A percentile compares a stretch with the other conserved stretches of the same genome.
Conservation (phyloP, 2,888 invertebrate genomes). For the Branchellion lobata region DNA sequence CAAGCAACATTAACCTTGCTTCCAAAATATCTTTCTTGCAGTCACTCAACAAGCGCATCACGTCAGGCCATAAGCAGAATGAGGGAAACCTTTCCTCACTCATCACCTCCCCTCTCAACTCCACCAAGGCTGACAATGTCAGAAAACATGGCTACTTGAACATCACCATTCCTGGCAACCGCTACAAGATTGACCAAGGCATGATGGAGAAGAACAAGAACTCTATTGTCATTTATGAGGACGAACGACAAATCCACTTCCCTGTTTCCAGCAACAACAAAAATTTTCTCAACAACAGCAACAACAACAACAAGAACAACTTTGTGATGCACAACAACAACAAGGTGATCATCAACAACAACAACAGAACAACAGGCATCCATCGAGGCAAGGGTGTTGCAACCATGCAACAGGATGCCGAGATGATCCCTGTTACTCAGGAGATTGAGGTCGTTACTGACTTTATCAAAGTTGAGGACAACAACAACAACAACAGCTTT, state of each 20-base stretch:
- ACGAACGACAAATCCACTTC: conserved; percentile 16
- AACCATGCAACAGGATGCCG: conserved; percentile 3
- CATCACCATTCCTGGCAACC: conserved; percentile 1
- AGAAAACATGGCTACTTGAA: not conserved
- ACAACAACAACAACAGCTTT: not conserved
- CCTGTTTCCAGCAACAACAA: conserved; percentile 11
- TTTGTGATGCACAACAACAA: not conserved
- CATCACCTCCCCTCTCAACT: conserved; percentile 23
- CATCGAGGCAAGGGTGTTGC: no score
- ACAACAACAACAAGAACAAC: conserved; percentile 8
- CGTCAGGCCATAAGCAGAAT: not conserved
- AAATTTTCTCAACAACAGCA: not conserved
- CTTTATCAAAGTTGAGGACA: conserved; percentile 1
- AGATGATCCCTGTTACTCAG: conserved; percentile 33
- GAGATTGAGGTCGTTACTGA: conserved; percentile 33
- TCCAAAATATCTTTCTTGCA: conserved; percentile 37
- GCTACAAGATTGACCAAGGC: conserved; percentile 2
- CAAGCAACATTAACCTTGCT: not conserved
- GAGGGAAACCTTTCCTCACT: conserved; percentile 31
- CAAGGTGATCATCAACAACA: not conserved
- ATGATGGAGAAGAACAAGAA: conserved; percentile 5
- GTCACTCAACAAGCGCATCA: conserved; percentile 39
- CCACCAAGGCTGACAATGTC: not conserved
- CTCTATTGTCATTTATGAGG: not conserved
- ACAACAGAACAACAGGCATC: not conserved